phyloP scores from a whole-genome alignment of 2,888 invertebrate species.

The Agrochola circellaris region DNA sequence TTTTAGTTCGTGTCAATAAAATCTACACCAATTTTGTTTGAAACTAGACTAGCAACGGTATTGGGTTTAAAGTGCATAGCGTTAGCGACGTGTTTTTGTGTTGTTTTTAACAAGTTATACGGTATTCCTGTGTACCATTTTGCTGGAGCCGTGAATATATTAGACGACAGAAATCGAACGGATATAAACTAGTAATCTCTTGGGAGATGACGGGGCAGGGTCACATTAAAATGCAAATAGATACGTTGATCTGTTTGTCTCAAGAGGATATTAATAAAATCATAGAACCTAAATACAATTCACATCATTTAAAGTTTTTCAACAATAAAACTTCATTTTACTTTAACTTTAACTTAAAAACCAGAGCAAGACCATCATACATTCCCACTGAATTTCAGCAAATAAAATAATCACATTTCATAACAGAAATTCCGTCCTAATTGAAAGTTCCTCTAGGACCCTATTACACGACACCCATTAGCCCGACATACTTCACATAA shows the following conservation, averaged over 20 bases:
- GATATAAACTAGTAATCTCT: slow-evolving; percentile 11
- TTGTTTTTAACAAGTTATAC: slow-evolving; percentile 2
- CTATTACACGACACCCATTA: slow-evolving; percentile 55
- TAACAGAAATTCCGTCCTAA: slow-evolving; percentile 40
- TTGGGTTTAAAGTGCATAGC: slow-evolving; percentile 54
- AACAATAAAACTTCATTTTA: not conserved
- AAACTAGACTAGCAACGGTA: slow-evolving; percentile 29
- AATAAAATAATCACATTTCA: slow-evolving; percentile 28
- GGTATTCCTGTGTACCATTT: slow-evolving; percentile 15
- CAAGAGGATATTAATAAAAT: not conserved
- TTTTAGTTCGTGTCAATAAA: slow-evolving; percentile 55
- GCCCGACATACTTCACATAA: slow-evolving; percentile 50
- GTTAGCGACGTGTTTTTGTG: not conserved
- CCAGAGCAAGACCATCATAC: not conserved
- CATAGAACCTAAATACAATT: not conserved
- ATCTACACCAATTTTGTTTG: slow-evolving; percentile 48
- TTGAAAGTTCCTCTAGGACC: slow-evolving; percentile 38
- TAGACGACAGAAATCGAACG: not conserved
- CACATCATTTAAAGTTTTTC: not conserved
- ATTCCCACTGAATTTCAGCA: not conserved
- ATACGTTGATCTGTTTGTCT: not conserved
- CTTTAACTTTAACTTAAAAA: no score
- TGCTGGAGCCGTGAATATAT: not conserved
- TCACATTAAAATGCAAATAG: slow-evolving; percentile 27
- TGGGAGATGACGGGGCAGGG: not conserved